Evolutionary conservation across 2,888 invertebrate species (phyloP).

Genomic region (Tiliacea aurago): DNA sequence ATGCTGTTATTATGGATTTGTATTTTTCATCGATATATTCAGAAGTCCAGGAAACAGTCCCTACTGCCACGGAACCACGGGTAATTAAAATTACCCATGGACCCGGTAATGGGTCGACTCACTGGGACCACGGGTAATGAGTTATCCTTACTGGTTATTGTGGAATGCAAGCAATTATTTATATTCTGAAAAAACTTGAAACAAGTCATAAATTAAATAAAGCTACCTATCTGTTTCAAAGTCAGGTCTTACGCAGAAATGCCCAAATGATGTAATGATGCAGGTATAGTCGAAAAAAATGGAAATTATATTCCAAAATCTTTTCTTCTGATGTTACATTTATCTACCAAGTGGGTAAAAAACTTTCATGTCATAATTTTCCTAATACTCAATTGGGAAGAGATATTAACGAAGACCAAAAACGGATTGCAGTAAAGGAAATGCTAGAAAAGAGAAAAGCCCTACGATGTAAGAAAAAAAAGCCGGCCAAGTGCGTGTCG

Average conservation of each 20-base stretch:
- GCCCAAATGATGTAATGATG: not conserved
- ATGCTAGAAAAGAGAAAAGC: not conserved
- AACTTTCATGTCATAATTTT: not conserved
- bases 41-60: no score
- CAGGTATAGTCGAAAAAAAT: not conserved
- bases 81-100: no score
- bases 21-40: no score
- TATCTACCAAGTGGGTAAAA: not conserved
- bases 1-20: no score
- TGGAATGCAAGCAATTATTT: not conserved
- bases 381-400: not conserved
- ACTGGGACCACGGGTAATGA: no score
- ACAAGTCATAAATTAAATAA: not conserved
- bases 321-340: not conserved
- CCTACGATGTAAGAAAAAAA: not conserved
- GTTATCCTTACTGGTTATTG: conserved; percentile 6
- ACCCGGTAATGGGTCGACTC: no score
- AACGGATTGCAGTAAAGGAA: not conserved
- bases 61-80: no score
- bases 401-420: not conserved
- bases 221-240: not conserved
- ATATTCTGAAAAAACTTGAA: not conserved
- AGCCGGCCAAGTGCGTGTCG: no score
- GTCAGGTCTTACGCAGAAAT: not conserved
- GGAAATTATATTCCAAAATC: not conserved